A percentile compares a stretch with the other conserved stretches of the same genome.
These are phyloP conservation scores for Heliocidaris tuberculata DNA, from an alignment of 35 echinoderm and acorn worm species.

Conservation along the genomic window DNA sequence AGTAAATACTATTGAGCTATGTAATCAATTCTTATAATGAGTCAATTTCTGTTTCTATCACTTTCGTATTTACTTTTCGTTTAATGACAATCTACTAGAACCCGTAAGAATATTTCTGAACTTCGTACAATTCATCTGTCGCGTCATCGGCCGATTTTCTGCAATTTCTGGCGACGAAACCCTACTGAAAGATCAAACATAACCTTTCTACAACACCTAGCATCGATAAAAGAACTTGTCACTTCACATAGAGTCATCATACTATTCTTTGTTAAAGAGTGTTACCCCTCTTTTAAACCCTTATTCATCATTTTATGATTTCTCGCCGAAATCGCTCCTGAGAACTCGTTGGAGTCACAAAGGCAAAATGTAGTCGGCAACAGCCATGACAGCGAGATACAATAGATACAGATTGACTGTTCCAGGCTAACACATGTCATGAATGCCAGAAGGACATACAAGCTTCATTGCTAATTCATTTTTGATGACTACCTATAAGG, in stretches of 20 bases:
- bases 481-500: neutral
- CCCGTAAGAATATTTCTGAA: neutral
- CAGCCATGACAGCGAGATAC: too few species aligned
- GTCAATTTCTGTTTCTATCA: neutral
- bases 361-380: neutral
- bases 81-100: neutral
- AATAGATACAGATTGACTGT: neutral
- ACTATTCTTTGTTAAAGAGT: neutral
- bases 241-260: neutral
- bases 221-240: neutral
- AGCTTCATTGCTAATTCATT: neutral
- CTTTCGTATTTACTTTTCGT: slow-evolving; percentile 10
- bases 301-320: neutral
- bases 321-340: neutral
- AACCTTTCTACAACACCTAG: neutral
- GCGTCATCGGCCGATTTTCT: neutral
- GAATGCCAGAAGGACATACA: neutral
- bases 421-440: neutral
- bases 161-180: neutral
- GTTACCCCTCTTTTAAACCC: neutral
- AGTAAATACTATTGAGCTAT: neutral
- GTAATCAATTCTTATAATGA: neutral
- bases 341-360: neutral
- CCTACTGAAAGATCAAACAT: neutral
- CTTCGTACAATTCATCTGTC: neutral